Conservation (phyloP, 2,797 vertebrate genomes). For the Parauchenoglanis punctatus region DNA sequence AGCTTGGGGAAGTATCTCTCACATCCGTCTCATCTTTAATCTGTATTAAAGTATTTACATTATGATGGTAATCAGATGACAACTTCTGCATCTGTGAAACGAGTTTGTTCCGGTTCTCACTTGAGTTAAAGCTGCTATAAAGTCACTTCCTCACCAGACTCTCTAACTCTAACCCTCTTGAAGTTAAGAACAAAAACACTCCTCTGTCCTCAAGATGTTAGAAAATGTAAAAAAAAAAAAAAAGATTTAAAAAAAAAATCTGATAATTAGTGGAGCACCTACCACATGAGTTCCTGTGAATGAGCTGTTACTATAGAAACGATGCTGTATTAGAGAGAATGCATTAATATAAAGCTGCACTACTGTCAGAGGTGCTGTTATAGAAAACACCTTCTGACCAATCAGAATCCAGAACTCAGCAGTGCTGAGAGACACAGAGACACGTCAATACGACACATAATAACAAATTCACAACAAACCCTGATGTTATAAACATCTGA, state of each 20-base stretch:
- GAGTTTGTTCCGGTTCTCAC: too few relatives aligned
- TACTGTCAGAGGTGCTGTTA: background rate
- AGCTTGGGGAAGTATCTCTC: background rate
- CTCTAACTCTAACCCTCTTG: too few relatives aligned
- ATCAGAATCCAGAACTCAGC: background rate
- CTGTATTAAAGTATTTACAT: background rate
- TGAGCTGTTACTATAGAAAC: too few relatives aligned
- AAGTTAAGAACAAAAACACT: background rate
- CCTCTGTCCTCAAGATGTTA: background rate
- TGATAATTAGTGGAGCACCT: too few relatives aligned
- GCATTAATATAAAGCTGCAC: too few relatives aligned
- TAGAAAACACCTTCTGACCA: background rate
- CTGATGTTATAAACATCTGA: background rate
- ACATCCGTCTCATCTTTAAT: too few relatives aligned
- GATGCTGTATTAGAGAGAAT: too few relatives aligned
- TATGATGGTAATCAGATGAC: background rate
- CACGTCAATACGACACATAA: background rate
- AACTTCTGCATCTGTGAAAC: too few relatives aligned
- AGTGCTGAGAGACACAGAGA: background rate
- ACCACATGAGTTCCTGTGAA: too few relatives aligned
- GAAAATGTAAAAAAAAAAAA: too few relatives aligned
- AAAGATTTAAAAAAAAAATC: too few relatives aligned
- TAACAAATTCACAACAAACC: background rate
- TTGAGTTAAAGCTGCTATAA: too few relatives aligned
- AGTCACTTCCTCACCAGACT: background rate